phyloP scores from a whole-genome alignment of 2,888 invertebrate species.

The Oscheius sp. region DNA sequence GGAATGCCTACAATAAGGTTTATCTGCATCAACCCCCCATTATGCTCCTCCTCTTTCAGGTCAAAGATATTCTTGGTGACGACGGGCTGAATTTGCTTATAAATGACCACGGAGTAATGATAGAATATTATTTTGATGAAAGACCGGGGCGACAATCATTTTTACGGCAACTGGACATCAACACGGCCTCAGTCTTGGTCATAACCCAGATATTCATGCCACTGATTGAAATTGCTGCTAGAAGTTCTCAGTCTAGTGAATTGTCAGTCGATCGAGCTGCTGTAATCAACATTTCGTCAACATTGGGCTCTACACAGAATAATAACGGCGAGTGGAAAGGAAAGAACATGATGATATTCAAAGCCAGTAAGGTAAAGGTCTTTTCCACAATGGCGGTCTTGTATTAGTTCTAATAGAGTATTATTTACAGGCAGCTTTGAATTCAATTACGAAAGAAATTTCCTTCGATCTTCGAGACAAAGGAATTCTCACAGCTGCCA shows the following conservation, averaged over 20 bases:
- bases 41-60: neutral
- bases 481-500: neutral
- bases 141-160: neutral
- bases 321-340: constrained; percentile 20
- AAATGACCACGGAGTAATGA: constrained; percentile 28
- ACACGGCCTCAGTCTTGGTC: neutral
- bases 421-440: constrained; percentile 10
- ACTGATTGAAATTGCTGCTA: constrained; percentile 5
- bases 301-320: constrained; percentile 6
- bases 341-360: constrained; percentile 14
- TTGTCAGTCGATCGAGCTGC: constrained; percentile 6
- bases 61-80: neutral
- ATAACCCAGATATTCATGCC: constrained; percentile 14
- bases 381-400: neutral
- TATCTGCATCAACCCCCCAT: neutral
- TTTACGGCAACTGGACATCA: constrained; percentile 9
- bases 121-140: constrained; percentile 13
- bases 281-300: constrained; percentile 9
- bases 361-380: constrained; percentile 9
- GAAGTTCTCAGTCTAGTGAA: neutral
- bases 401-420: neutral
- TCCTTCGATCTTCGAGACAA: constrained; percentile 5
- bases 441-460: constrained; percentile 4
- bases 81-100: constrained; percentile 14
- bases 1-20: neutral